phyloP scores from a whole-genome alignment of 2,797 vertebrate species.

The Oophaga sylvatica region DNA sequence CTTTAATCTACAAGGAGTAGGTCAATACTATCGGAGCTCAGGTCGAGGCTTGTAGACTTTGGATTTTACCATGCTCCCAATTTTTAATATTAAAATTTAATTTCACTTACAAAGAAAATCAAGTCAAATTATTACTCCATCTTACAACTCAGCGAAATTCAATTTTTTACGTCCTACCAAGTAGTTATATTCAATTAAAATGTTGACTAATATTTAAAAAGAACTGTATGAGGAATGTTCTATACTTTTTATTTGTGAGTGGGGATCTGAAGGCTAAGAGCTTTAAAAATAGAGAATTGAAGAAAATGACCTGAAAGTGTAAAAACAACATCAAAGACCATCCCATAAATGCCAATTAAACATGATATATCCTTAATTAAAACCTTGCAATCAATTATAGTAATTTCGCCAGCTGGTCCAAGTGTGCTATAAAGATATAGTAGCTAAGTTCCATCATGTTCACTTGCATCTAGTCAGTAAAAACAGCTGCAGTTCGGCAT shows the following conservation, averaged over 20 bases:
- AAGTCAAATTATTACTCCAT: no score
- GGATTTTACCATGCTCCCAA: no score
- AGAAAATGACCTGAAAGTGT: background rate
- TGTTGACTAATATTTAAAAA: background rate
- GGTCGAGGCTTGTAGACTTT: no score
- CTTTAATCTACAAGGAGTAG: no score
- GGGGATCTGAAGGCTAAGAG: background rate
- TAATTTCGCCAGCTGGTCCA: conserved; percentile 1
- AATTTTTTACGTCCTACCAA: no score
- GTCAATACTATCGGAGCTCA: no score
- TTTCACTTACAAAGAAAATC: no score
- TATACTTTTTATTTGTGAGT: background rate
- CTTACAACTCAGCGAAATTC: no score
- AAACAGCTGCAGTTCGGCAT: background rate
- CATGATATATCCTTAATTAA: background rate
- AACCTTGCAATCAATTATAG: background rate
- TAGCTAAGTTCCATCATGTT: background rate
- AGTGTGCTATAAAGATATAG: background rate
- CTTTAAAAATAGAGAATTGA: background rate
- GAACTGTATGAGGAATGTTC: background rate
- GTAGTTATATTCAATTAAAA: no score
- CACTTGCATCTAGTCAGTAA: conserved; percentile 1
- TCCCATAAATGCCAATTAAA: background rate
- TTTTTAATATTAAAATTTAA: no score
- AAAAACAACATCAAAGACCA: background rate